Conservation (phyloP, 2,888 invertebrate genomes). For the Lasioglossum pauxillum region DNA sequence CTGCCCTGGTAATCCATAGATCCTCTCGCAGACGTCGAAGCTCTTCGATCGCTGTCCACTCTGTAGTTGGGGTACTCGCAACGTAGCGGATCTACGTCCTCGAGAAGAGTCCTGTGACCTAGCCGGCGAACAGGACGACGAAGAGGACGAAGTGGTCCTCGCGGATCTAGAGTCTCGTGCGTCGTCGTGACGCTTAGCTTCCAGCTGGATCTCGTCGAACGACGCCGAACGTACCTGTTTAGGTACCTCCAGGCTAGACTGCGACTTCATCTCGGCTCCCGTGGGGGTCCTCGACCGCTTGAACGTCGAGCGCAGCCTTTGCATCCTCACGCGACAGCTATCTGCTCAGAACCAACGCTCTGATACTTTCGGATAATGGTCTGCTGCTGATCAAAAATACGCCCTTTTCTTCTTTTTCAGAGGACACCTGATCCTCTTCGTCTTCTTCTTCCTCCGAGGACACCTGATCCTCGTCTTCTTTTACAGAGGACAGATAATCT, state of each 20-base stretch:
- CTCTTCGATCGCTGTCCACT: constrained; percentile 90
- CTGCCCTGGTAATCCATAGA: constrained; percentile 74
- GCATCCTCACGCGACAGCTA: constrained; percentile 87
- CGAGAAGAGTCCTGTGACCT: constrained; percentile 74
- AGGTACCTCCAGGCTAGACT: constrained; percentile 95
- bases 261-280: constrained; percentile 96
- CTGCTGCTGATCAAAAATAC: not conserved
- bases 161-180: constrained; percentile 50
- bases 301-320: constrained; percentile 93
- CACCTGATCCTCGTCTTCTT: no score
- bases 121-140: constrained; percentile 79
- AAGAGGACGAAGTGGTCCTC: constrained; percentile 73
- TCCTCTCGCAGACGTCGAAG: constrained; percentile 91
- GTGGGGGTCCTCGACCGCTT: constrained; percentile 95
- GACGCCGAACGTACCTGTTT: constrained; percentile 95
- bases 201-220: constrained; percentile 95
- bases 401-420: not conserved
- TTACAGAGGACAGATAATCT: not conserved
- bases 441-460: not conserved
- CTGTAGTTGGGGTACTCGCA: constrained; percentile 89
- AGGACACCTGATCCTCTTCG: constrained; percentile 6
- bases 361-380: not conserved
- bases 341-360: constrained; percentile 40
- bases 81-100: constrained; percentile 73
- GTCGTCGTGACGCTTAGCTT: constrained; percentile 88